Base-by-base conservation (phyloP, 2,797 vertebrate species). In the Catamblyrhynchus diadema region DNA sequence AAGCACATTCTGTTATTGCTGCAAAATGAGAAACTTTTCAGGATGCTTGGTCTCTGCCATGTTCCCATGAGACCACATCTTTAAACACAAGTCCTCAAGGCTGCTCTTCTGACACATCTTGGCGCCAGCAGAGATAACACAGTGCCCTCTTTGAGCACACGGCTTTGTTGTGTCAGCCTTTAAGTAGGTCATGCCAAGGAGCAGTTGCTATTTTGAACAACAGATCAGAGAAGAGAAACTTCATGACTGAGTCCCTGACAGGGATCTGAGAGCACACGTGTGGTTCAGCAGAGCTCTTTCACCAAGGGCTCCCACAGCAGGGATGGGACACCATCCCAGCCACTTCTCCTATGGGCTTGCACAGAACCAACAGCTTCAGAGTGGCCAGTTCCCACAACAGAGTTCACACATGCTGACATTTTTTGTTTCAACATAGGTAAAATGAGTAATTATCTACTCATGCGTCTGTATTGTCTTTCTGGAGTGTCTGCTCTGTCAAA, bases 141-240 rank as follows among this genome's bases (percentile, higher is more conserved):
- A 66, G 37, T 75, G 78, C 47, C 62, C 86, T 86, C 72, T 65
- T 45, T 30, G 62, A 95, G 70, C 50, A 75, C 15, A 9, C 19
- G 11, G 62, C 71, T 59, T n/a, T 12, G 3, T 57, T 45, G 50
- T 72, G 70, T 37, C 89, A 77, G 57, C 28, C 75, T 51, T 50
- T 47, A 95, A 80, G 67, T 60, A 83, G 80, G 82, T 83, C 79
- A 80, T 10, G 48, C 35, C 42, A 74, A 85, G 70, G 33, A 87
- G 75, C 0, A 0, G 65, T 47, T 88, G 69, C 82, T 71, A 56
- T 86, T 86, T 88, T 81, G 65, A 90, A 83, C 51, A 91, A 33
- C 71, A 47, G 56, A 54, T 66, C 84, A 77, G 86, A 88, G 80
- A 81, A 48, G 33, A 94, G 75, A 85, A 90, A 81, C 51, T 78